A percentile compares a stretch with the other conserved stretches of the same genome.
phyloP scores from a whole-genome alignment of 2,113 vertebrate species.

The Numida meleagris region DNA sequence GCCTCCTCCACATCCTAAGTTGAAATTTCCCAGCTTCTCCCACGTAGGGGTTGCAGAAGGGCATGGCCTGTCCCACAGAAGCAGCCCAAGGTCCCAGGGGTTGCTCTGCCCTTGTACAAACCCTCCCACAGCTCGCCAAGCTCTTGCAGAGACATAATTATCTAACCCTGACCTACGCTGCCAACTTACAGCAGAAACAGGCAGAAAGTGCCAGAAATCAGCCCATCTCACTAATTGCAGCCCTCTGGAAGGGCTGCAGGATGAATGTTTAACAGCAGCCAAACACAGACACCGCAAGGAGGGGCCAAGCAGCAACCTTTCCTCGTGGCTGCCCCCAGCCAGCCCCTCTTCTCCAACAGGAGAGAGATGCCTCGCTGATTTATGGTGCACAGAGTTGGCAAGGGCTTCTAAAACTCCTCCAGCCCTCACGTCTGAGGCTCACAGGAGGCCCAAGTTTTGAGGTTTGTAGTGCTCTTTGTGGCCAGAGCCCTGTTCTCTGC shows the following conservation, averaged over 20 bases:
- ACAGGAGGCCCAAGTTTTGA: neutral
- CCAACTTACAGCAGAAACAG: neutral
- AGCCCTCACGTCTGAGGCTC: neutral
- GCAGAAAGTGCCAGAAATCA: neutral
- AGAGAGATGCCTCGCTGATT: neutral
- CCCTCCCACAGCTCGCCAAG: rapidly evolving
- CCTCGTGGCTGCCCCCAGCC: neutral
- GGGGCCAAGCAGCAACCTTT: neutral
- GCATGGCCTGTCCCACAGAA: rapidly evolving
- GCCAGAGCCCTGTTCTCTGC: neutral
- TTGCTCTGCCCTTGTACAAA: neutral
- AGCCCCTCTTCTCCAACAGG: neutral
- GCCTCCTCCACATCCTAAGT: neutral
- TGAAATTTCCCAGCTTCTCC: neutral
- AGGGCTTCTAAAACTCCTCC: neutral
- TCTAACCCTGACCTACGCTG: neutral
- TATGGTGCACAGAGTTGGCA: rapidly evolving
- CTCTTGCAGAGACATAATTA: neutral
- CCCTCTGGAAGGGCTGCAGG: neutral
- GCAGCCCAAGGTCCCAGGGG: neutral
- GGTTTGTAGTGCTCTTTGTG: neutral
- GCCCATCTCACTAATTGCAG: neutral
- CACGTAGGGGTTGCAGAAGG: neutral
- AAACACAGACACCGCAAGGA: neutral
- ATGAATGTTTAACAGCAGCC: neutral